Percentiles rank a stretch among this genome's conserved stretches.
Conservation (phyloP, 2,797 vertebrate genomes). For the Neosalanx taihuensis region DNA sequence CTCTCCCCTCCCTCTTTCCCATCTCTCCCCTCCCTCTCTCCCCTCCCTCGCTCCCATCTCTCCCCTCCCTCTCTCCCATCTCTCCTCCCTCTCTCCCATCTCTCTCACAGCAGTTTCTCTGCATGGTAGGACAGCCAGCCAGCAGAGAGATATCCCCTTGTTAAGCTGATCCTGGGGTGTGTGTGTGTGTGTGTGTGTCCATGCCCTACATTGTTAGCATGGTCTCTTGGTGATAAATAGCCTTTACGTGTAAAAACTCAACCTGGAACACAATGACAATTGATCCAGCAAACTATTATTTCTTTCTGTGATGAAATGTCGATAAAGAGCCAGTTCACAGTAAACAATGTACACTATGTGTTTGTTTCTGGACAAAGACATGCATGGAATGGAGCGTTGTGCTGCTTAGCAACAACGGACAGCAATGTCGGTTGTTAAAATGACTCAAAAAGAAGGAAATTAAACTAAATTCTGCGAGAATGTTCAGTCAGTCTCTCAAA, state of each 20-base stretch:
- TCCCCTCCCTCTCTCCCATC: neutral
- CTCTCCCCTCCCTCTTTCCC: no score
- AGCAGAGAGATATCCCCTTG: neutral
- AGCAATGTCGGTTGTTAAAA: constrained; percentile 4
- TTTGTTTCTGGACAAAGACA: neutral
- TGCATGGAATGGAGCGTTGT: neutral
- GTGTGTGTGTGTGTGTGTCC: neutral
- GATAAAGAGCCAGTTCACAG: neutral
- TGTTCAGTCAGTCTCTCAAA: neutral
- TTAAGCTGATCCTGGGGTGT: neutral
- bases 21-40: neutral
- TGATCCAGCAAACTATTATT: neutral
- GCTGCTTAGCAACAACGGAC: neutral
- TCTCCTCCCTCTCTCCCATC: neutral
- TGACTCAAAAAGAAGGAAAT: neutral
- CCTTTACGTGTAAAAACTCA: neutral
- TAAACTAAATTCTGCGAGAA: neutral
- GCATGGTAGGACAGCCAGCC: neutral
- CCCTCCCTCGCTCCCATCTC: neutral
- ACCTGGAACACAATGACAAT: neutral
- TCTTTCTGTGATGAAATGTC: neutral
- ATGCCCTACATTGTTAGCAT: no score
- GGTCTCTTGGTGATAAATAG: no score
- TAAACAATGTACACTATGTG: neutral
- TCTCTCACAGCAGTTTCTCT: neutral